Conservation (phyloP, 2,888 invertebrate species). For the Erebia epiphron region DNA sequence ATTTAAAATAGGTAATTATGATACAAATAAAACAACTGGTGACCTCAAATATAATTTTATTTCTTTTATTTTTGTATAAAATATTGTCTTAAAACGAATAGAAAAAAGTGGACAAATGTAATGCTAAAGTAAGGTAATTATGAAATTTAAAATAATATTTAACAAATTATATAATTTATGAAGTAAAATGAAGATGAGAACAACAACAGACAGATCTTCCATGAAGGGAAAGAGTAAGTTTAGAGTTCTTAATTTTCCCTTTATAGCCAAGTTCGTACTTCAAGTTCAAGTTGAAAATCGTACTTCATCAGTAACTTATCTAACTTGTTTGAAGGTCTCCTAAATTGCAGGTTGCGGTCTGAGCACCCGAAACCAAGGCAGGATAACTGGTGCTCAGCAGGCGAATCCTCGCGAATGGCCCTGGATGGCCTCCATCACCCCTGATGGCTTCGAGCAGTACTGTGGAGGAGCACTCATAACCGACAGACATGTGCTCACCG, state of each 20-base stretch:
- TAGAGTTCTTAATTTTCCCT: no score
- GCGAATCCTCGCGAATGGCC: slow-evolving; percentile 89
- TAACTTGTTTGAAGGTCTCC: neutral
- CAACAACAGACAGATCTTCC: no score
- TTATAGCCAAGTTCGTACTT: no score
- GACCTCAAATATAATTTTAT: neutral
- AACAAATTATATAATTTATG: no score
- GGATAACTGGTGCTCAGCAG: slow-evolving; percentile 84
- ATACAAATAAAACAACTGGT: neutral
- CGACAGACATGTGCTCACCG: slow-evolving; percentile 89
- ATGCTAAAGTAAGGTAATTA: no score
- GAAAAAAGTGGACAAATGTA: no score
- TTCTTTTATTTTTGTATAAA: no score
- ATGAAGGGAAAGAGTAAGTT: no score
- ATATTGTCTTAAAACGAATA: no score
- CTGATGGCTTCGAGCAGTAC: slow-evolving; percentile 83
- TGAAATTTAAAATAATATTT: no score
- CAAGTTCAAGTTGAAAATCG: no score
- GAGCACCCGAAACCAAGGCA: slow-evolving; percentile 74
- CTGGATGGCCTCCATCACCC: slow-evolving; percentile 92
- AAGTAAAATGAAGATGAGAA: no score
- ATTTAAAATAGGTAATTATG: neutral
- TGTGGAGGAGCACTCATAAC: slow-evolving; percentile 93
- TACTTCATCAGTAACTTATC: neutral
- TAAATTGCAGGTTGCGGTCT: slow-evolving; percentile 80